Evolutionary conservation across 2,888 invertebrate genomes (phyloP).

Genomic region (Amphimallon solstitiale): DNA sequence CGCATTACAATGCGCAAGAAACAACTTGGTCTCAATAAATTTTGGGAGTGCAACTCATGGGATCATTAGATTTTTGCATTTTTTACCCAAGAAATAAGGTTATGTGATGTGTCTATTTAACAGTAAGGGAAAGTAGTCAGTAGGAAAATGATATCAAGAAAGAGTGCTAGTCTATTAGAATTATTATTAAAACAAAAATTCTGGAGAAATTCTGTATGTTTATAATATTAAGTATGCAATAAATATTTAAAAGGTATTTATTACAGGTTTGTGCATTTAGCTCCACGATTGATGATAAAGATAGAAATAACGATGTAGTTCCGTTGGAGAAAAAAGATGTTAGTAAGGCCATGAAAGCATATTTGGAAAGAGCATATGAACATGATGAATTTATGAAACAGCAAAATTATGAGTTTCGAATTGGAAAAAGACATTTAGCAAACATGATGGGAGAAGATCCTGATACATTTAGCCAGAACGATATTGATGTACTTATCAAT

Average conservation of each 20-base stretch:
- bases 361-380: conserved; percentile 82
- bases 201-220: conserved; percentile 13
- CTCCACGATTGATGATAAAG: not conserved
- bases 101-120: not conserved
- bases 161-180: not conserved
- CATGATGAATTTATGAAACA: conserved; percentile 86
- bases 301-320: conserved; percentile 20
- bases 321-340: conserved; percentile 57
- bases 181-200: conserved; percentile 9
- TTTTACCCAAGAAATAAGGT: too few relatives aligned
- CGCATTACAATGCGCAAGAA: too few relatives aligned
- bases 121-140: not conserved
- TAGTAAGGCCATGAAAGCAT: conserved; percentile 90
- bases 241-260: not conserved
- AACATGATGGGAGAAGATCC: conserved; percentile 99
- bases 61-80: too few relatives aligned
- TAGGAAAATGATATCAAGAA: conserved; percentile 5
- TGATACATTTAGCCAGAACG: conserved; percentile 86
- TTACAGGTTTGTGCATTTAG: conserved; percentile 8
- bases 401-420: conserved; percentile 82
- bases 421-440: conserved; percentile 95
- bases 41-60: too few relatives aligned
- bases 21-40: too few relatives aligned
- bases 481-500: conserved; percentile 76
- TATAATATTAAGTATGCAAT: not conserved